Conservation (phyloP, 2,113 vertebrate species). For the Panthera tigris region DNA sequence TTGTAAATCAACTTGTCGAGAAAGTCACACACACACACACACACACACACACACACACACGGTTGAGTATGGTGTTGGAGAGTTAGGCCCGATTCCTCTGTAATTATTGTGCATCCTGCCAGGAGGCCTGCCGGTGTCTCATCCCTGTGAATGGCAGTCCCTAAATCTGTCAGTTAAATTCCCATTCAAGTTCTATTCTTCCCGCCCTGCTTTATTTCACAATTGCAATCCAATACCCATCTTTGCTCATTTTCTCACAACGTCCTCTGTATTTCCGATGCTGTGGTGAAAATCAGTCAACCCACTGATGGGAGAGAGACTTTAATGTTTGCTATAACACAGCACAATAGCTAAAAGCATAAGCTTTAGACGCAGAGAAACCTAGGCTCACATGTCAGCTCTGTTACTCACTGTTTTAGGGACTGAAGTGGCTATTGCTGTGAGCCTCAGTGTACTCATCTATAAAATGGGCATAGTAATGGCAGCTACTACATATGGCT, state of each 20-base stretch:
- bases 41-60: not conserved
- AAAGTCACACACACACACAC: rapidly evolving
- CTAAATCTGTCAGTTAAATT: not conserved
- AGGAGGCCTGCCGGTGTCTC: not conserved
- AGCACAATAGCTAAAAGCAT: not conserved
- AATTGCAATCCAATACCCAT: not conserved
- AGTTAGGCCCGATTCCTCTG: not conserved
- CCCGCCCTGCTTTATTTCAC: not conserved
- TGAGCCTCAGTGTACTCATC: not conserved
- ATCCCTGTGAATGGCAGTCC: not conserved
- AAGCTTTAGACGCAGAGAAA: not conserved
- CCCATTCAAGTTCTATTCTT: not conserved
- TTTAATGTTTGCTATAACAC: not conserved
- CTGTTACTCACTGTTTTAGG: not conserved
- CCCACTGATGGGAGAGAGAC: not conserved
- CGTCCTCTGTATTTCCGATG: not conserved
- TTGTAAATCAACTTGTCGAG: not conserved
- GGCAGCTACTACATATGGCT: not conserved
- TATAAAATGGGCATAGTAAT: not conserved
- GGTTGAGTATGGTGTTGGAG: not conserved
- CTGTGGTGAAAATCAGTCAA: not conserved
- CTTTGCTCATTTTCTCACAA: not conserved
- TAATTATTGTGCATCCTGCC: not conserved
- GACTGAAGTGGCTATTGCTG: not conserved
- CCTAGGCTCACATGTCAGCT: not conserved